Percentiles rank a stretch among this genome's conserved stretches.
Evolutionary conservation across 2,797 vertebrate species (phyloP).

Genomic region (Scomberomorus guttatus): DNA sequence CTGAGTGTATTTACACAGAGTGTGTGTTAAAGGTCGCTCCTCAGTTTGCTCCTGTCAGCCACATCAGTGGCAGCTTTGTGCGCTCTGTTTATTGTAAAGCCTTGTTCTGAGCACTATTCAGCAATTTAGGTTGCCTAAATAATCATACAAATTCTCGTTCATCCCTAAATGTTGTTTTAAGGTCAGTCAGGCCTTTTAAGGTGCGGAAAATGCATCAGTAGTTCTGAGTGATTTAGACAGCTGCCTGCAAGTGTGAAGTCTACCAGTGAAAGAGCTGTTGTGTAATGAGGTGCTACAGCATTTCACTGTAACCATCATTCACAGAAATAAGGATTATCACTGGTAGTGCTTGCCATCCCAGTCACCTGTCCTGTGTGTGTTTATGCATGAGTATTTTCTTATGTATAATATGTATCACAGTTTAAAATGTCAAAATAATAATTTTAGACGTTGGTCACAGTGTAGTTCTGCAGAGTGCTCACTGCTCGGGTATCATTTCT

Average conservation of each 20-base stretch:
- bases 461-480: neutral
- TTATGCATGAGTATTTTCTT: neutral
- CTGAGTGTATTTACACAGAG: constrained; percentile 41
- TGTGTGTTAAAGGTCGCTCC: constrained; percentile 35
- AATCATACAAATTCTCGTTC: neutral
- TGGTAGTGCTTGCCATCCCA: neutral
- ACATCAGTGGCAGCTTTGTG: neutral
- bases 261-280: constrained; percentile 18
- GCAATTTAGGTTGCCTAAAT: neutral
- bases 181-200: constrained; percentile 1
- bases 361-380: neutral
- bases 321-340: constrained; percentile 51
- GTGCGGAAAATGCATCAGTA: neutral
- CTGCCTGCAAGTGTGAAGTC: constrained; percentile 37
- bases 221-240: constrained; percentile 27
- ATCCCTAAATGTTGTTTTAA: constrained; percentile 15
- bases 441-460: neutral
- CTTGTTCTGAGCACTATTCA: neutral
- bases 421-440: neutral
- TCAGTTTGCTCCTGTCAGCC: constrained; percentile 27
- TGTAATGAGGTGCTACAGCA: constrained; percentile 12
- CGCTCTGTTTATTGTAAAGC: neutral
- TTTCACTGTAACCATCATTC: neutral
- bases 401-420: neutral
- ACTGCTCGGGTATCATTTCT: constrained; percentile 5